A percentile compares a stretch with the other conserved stretches of the same genome.
phyloP scores from a whole-genome alignment of 2,888 invertebrate species.

The Melieria omissa region DNA sequence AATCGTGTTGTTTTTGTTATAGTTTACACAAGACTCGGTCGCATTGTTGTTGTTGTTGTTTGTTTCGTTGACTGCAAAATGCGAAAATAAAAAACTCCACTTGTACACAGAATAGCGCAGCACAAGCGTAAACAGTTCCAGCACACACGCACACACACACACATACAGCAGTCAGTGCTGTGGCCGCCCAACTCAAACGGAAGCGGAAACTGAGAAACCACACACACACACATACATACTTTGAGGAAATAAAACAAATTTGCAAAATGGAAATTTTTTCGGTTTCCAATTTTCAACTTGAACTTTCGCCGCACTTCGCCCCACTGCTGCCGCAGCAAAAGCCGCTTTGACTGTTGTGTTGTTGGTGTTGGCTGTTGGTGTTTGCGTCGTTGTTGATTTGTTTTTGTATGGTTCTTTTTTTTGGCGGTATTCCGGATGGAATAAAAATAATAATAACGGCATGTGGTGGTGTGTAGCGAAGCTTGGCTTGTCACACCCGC shows the following conservation, averaged over 20 bases:
- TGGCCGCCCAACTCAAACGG: slow-evolving; percentile 39
- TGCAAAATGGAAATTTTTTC: slow-evolving; percentile 30
- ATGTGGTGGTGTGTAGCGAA: slow-evolving; percentile 11
- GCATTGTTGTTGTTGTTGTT: neutral
- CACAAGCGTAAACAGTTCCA: neutral
- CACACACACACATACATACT: neutral
- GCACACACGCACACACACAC: slow-evolving; percentile 18
- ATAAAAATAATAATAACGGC: slow-evolving; percentile 53
- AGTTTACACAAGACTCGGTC: neutral
- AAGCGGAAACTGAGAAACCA: slow-evolving; percentile 53
- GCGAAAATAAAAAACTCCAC: slow-evolving; percentile 32
- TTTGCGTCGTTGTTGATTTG: too few relatives aligned
- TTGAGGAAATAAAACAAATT: slow-evolving; percentile 14
- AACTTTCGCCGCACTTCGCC: slow-evolving; percentile 7
- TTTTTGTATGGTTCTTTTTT: neutral
- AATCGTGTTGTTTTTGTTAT: slow-evolving; percentile 38
- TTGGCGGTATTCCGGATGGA: slow-evolving; percentile 51
- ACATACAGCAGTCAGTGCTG: slow-evolving; percentile 17
- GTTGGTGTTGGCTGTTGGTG: neutral
- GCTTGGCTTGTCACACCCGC: slow-evolving; percentile 19
- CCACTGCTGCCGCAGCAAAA: slow-evolving; percentile 10
- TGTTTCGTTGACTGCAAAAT: slow-evolving; percentile 8
- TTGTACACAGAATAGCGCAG: too few relatives aligned
- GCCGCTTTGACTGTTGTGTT: neutral
- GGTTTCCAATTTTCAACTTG: slow-evolving; percentile 22